Evolutionary conservation across 2,113 vertebrate species (phyloP).

Genomic region (Trematocara zebra): DNA sequence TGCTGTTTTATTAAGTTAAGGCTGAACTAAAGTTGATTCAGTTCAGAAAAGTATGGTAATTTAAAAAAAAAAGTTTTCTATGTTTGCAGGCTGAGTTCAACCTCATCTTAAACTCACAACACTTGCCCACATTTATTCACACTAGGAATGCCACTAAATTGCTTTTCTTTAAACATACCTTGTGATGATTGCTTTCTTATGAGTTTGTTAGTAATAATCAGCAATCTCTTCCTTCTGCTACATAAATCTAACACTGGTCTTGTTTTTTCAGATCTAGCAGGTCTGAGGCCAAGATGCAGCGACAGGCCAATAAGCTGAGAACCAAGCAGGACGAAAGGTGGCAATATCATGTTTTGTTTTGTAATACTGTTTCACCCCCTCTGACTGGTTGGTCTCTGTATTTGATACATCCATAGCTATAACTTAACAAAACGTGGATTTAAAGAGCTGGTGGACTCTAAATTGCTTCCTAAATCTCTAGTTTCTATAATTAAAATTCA

Average conservation of each 20-base stretch:
- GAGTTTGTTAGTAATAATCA: not conserved
- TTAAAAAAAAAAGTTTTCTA: fast-evolving
- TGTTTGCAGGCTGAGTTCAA: not conserved
- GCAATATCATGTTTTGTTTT: not conserved
- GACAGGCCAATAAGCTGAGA: conserved; percentile 72
- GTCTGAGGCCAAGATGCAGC: conserved; percentile 72
- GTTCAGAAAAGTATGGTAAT: not conserved
- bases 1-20: not conserved
- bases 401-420: not conserved
- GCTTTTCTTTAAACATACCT: not conserved
- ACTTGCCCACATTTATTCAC: not conserved
- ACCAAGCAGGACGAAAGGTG: conserved; percentile 88
- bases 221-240: not conserved
- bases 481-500: not conserved
- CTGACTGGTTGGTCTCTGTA: not conserved
- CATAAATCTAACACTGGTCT: not conserved
- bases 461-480: not conserved
- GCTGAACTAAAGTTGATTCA: not conserved
- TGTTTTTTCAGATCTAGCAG: conserved; percentile 49
- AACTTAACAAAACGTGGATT: not conserved
- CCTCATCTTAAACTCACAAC: not conserved
- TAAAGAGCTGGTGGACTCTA: not conserved
- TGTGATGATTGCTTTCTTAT: not conserved
- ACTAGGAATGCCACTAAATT: not conserved
- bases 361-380: not conserved